A percentile compares a stretch with the other conserved stretches of the same genome.
phyloP scores from a whole-genome alignment of 2,888 invertebrate genomes.

The Cremastobaeus sp. region DNA sequence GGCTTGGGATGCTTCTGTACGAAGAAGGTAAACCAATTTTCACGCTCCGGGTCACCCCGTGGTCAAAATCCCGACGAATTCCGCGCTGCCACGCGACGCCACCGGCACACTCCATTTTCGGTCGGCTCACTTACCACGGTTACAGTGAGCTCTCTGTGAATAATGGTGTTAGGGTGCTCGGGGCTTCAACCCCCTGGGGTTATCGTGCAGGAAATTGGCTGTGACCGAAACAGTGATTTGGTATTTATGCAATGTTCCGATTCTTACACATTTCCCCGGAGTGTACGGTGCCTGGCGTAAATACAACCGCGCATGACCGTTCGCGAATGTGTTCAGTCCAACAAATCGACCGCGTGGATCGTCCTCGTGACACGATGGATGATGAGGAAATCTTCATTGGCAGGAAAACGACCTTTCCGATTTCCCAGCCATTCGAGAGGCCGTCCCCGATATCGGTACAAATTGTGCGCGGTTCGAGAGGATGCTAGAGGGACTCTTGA shows the following conservation, averaged over 20 bases:
- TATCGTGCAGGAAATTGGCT: too few species aligned
- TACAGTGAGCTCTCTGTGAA: too few species aligned
- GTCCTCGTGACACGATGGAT: constrained; percentile 64
- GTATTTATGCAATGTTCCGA: too few species aligned
- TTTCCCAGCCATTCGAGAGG: too few species aligned
- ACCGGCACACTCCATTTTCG: background rate
- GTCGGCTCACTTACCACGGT: too few species aligned
- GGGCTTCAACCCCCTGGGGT: too few species aligned
- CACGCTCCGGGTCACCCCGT: background rate
- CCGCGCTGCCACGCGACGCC: background rate
- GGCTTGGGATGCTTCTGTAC: constrained; percentile 86
- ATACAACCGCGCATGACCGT: constrained; percentile 66
- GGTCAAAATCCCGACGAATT: background rate
- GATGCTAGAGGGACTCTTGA: too few species aligned
- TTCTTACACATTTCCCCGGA: background rate
- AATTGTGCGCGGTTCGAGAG: too few species aligned
- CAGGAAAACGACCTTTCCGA: too few species aligned
- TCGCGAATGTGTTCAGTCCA: constrained; percentile 66
- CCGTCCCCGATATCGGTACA: too few species aligned
- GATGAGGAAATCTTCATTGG: too few species aligned
- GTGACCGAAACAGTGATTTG: constrained; percentile 5
- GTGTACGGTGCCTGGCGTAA: constrained; percentile 60
- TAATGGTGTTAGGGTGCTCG: too few species aligned
- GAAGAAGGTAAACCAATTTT: constrained; percentile 79
- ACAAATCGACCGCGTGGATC: constrained; percentile 71